Percentiles rank a stretch among this genome's conserved stretches.
Evolutionary conservation across 1,140 invertebrate species (phyloP).

Genomic region (Bombus waltoni): DNA sequence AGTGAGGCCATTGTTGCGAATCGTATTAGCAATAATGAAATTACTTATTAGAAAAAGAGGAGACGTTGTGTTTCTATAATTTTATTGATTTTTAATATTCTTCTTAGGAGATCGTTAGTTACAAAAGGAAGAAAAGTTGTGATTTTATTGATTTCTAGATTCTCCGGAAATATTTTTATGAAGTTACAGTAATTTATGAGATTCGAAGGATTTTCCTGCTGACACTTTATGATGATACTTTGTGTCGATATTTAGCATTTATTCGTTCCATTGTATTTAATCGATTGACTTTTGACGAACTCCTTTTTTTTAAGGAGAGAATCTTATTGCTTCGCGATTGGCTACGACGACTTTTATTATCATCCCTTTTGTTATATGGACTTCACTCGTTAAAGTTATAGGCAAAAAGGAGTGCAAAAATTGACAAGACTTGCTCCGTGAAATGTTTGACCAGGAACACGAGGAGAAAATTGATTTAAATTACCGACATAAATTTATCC

Average conservation of each 20-base stretch:
- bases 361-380: not conserved
- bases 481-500: not conserved
- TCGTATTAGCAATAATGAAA: not conserved
- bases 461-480: constrained; percentile 3
- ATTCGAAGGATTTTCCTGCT: too few species aligned
- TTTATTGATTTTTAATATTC: not conserved
- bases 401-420: not conserved
- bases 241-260: not conserved
- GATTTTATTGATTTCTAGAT: not conserved
- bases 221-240: not conserved
- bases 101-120: not conserved
- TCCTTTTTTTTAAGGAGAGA: not conserved
- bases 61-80: not conserved
- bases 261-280: not conserved
- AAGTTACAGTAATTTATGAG: too few species aligned
- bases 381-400: not conserved
- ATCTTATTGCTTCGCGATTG: not conserved
- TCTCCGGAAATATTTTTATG: not conserved
- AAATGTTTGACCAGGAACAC: not conserved
- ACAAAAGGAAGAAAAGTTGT: too few species aligned
- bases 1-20: constrained; percentile 3
- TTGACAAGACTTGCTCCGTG: not conserved
- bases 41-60: too few species aligned
- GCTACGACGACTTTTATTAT: not conserved
- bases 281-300: too few species aligned